Conservation (phyloP, 2,797 vertebrate species). For the Pelodytes ibericus region DNA sequence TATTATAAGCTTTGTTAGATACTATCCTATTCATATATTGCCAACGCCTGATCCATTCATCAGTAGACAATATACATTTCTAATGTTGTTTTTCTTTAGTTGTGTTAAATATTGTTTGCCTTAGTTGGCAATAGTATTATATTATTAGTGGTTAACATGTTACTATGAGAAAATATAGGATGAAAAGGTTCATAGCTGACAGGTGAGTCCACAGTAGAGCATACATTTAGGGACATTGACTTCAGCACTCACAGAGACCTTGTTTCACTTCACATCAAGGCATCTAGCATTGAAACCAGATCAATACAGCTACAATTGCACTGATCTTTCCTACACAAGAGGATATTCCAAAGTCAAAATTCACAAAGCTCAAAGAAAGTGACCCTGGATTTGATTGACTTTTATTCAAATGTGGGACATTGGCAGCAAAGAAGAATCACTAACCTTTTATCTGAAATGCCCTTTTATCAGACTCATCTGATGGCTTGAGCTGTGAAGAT, state of each 20-base stretch:
- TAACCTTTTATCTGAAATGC: conserved; percentile 50
- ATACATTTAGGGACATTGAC: conserved; percentile 72
- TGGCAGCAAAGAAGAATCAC: conserved; percentile 42
- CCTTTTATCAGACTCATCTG: conserved; percentile 35
- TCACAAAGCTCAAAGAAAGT: conserved; percentile 61
- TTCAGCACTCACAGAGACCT: conserved; percentile 72
- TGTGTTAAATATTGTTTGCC: too few species aligned
- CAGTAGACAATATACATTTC: too few species aligned
- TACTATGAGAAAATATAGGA: too few species aligned
- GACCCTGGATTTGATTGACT: conserved; percentile 55
- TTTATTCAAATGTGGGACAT: conserved; percentile 56
- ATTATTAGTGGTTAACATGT: too few species aligned
- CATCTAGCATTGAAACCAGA: conserved; percentile 67
- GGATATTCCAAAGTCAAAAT: conserved; percentile 67
- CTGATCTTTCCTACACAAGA: conserved; percentile 66
- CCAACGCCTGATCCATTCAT: background rate
- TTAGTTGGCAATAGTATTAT: too few species aligned
- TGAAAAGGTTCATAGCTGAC: conserved; percentile 50
- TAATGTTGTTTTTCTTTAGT: too few species aligned
- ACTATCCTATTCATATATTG: too few species aligned
- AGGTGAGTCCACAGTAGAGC: conserved; percentile 66
- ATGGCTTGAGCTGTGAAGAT: conserved; percentile 7
- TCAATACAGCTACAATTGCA: conserved; percentile 60
- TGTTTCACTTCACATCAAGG: conserved; percentile 71
- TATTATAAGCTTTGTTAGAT: too few species aligned